phyloP scores from a whole-genome alignment of 2,797 vertebrate species.

The Ctenopoma multispine region DNA sequence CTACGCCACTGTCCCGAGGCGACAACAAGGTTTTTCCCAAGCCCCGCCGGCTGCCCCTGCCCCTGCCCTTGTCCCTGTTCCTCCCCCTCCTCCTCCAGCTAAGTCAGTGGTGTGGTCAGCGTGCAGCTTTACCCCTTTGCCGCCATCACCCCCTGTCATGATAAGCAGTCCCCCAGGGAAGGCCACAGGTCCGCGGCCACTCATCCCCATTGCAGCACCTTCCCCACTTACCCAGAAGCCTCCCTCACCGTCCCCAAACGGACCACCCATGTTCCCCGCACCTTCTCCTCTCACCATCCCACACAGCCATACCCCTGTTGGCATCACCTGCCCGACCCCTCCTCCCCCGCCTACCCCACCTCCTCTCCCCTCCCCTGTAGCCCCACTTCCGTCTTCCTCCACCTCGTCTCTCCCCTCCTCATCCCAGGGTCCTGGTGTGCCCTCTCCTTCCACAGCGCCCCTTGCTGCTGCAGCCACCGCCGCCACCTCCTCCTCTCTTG shows the following conservation, averaged over 20 bases:
- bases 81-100: slow-evolving; percentile 79
- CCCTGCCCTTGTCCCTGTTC: slow-evolving; percentile 83
- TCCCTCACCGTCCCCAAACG: slow-evolving; percentile 87
- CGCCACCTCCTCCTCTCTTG: slow-evolving; percentile 89
- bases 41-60: slow-evolving; percentile 73
- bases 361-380: slow-evolving; percentile 81
- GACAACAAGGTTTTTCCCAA: slow-evolving; percentile 85
- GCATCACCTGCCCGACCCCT: slow-evolving; percentile 86
- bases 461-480: slow-evolving; percentile 93
- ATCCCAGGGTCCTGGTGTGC: slow-evolving; percentile 97
- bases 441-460: slow-evolving; percentile 98
- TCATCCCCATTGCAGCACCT: slow-evolving; percentile 89
- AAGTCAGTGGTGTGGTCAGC: slow-evolving; percentile 91
- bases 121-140: slow-evolving; percentile 91
- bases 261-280: slow-evolving; percentile 85
- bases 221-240: slow-evolving; percentile 89
- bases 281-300: slow-evolving; percentile 79
- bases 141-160: slow-evolving; percentile 96
- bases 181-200: slow-evolving; percentile 91
- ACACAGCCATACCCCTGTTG: slow-evolving; percentile 75
- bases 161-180: slow-evolving; percentile 97
- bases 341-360: slow-evolving; percentile 81
- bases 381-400: slow-evolving; percentile 84
- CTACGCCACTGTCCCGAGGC: slow-evolving; percentile 93
- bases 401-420: slow-evolving; percentile 88